Conservation (phyloP, 2,113 vertebrate species). For the Leptosomus discolor region DNA sequence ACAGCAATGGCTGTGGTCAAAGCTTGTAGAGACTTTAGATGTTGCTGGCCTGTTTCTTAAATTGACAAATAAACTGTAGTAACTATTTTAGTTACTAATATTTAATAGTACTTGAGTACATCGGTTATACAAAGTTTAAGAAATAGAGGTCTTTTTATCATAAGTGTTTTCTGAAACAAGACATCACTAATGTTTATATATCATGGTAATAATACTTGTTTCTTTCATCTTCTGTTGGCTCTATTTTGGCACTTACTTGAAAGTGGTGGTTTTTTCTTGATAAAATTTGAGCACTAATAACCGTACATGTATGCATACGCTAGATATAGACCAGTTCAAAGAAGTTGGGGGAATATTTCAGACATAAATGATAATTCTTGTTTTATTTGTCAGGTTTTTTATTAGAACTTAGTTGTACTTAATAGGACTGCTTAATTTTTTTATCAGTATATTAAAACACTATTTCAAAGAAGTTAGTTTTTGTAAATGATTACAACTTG, state of each 20-base stretch:
- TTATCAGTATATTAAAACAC: not conserved
- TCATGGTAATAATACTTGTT: not conserved
- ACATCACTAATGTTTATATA: not conserved
- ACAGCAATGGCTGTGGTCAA: not conserved
- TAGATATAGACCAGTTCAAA: not conserved
- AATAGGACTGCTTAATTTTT: not conserved
- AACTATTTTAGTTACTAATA: not conserved
- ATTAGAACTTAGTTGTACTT: not conserved
- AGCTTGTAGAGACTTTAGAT: not conserved
- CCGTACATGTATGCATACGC: not conserved
- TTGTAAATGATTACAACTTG: not conserved
- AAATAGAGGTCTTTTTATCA: not conserved
- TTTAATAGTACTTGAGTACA: not conserved
- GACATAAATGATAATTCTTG: not conserved
- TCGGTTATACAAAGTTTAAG: not conserved
- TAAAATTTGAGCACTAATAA: not conserved
- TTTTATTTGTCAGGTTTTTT: not conserved
- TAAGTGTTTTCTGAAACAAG: not conserved
- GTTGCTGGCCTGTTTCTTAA: not conserved
- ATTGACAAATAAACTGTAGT: not conserved
- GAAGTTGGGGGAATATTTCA: not conserved
- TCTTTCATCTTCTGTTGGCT: not conserved
- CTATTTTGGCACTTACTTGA: not conserved
- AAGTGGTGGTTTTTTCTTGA: not conserved
- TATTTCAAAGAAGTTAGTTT: not conserved